These are phyloP conservation scores for Gymnoscopelus braueri DNA, from an alignment of 2,797 vertebrate species.

Conservation along the genomic window DNA sequence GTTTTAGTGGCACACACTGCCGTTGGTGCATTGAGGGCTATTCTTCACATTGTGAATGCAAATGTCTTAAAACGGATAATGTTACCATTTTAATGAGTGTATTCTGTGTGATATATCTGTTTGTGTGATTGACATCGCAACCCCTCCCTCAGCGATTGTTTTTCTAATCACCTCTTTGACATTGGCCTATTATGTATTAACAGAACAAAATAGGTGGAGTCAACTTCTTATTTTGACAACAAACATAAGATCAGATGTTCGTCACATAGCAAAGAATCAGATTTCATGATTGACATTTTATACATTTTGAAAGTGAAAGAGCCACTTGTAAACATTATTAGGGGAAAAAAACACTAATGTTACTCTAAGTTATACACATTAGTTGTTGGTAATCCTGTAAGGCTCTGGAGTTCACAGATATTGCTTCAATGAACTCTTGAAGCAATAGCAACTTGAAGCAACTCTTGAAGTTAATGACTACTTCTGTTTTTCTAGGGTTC, in stretches of 20 bases:
- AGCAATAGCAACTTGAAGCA: not conserved
- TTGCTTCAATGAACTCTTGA: not conserved
- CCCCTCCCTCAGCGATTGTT: constrained; percentile 60
- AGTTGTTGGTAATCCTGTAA: constrained; percentile 6
- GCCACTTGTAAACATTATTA: not conserved
- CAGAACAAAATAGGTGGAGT: no score
- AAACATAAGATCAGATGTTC: not conserved
- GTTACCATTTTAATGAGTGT: constrained; percentile 76
- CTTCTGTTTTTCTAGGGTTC: constrained; percentile 3
- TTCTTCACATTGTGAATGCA: constrained; percentile 78
- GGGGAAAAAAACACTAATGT: constrained; percentile 1
- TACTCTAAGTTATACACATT: constrained; percentile 3
- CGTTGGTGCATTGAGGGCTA: constrained; percentile 75
- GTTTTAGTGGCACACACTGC: constrained; percentile 70
- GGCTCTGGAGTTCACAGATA: not conserved
- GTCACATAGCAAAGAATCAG: constrained; percentile 3
- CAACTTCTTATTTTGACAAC: constrained; percentile 10
- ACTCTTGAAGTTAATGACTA: constrained; percentile 3
- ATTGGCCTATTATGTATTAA: no score
- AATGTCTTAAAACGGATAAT: constrained; percentile 74
- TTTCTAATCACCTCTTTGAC: constrained; percentile 32
- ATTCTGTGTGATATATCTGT: constrained; percentile 71
- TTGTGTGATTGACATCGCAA: constrained; percentile 70
- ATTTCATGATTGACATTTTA: not conserved
- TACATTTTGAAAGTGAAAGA: constrained; percentile 13